Conservation (phyloP, 2,888 invertebrate genomes). For the Stenchaetothrips biformis region DNA sequence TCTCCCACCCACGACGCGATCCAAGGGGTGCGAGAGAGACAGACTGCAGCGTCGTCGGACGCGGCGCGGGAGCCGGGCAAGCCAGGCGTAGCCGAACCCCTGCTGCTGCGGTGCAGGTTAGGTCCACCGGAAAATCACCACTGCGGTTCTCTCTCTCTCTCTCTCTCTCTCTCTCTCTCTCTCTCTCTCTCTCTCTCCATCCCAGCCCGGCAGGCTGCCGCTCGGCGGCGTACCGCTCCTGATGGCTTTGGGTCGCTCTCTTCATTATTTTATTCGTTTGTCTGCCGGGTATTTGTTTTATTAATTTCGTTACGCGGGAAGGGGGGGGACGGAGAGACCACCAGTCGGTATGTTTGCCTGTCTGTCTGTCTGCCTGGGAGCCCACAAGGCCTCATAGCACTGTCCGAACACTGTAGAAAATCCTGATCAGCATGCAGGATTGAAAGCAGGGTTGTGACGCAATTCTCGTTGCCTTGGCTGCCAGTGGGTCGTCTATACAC, state of each 20-base stretch:
- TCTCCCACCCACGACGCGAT: too few species aligned
- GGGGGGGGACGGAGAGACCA: neutral
- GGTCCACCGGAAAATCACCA: neutral
- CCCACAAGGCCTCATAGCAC: too few species aligned
- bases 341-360: neutral
- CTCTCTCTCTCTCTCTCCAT: conserved; percentile 13
- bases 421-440: too few species aligned
- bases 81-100: neutral
- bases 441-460: too few species aligned
- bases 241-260: neutral
- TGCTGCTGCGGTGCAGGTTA: neutral
- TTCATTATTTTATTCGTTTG: conserved; percentile 25
- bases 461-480: too few species aligned
- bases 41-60: too few species aligned
- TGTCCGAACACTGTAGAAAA: too few species aligned
- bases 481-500: too few species aligned
- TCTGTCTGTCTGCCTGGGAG: neutral
- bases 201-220: conserved; percentile 1
- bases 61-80: neutral
- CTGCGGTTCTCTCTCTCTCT: neutral
- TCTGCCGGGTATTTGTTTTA: conserved; percentile 21
- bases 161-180: neutral
- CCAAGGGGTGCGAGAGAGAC: too few species aligned
- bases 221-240: neutral
- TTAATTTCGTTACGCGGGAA: neutral